These are phyloP conservation scores for Hydrozoanthus tunicans DNA, from an alignment of 64 coral and sea anemone genomes.

Conservation along the genomic window DNA sequence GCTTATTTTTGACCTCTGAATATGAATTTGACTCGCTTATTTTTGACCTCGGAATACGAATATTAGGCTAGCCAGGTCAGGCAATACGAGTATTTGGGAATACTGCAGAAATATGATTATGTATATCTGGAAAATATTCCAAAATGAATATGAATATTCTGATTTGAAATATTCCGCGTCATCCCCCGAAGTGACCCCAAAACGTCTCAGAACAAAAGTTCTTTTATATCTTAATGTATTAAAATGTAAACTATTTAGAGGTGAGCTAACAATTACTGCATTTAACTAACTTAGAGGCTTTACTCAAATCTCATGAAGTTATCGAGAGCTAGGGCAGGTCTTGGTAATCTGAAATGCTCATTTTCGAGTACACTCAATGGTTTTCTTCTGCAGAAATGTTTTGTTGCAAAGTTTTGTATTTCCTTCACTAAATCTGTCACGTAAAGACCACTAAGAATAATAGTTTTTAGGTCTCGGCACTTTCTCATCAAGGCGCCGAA, in stretches of 20 bases:
- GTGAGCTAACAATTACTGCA: neutral
- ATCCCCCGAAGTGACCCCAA: too few species aligned
- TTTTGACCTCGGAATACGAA: too few species aligned
- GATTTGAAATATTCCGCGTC: too few species aligned
- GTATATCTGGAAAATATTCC: too few species aligned
- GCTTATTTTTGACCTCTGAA: too few species aligned
- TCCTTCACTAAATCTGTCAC: slow-evolving; percentile 58
- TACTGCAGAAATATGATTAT: too few species aligned
- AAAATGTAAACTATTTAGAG: neutral
- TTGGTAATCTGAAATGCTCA: slow-evolving; percentile 61
- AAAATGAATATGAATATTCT: too few species aligned
- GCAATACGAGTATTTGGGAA: too few species aligned
- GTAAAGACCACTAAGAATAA: slow-evolving; percentile 68
- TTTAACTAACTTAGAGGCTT: neutral
- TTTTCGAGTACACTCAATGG: slow-evolving; percentile 59
- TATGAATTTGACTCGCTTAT: too few species aligned
- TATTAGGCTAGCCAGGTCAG: too few species aligned
- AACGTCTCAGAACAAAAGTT: neutral
- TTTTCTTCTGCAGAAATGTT: slow-evolving; percentile 17
- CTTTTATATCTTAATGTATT: neutral
- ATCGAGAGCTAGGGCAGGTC: slow-evolving; percentile 40
- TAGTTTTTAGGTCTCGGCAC: slow-evolving; percentile 47
- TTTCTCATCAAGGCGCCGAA: slow-evolving; percentile 55
- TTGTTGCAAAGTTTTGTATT: slow-evolving; percentile 55
- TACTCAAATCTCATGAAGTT: slow-evolving; percentile 50